phyloP scores from a whole-genome alignment of 2,888 invertebrate genomes.

The Petrolisthes manimaculis region DNA sequence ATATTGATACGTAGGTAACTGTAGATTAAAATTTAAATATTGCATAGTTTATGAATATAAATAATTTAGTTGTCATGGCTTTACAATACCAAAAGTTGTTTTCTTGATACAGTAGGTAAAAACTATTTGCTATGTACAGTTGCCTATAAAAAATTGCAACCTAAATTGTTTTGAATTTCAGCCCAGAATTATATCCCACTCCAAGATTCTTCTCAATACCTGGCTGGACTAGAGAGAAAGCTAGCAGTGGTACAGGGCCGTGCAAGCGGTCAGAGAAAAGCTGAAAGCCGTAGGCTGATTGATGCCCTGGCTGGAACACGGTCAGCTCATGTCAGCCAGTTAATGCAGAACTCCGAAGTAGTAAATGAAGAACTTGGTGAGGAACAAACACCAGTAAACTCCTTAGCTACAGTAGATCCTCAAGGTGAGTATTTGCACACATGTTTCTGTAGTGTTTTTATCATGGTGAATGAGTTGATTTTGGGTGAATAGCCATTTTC shows the following conservation, averaged over 20 bases:
- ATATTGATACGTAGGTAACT: too few species aligned
- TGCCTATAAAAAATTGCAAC: not conserved
- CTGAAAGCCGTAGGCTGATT: constrained; percentile 50
- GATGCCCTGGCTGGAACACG: constrained; percentile 45
- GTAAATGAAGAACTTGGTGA: not conserved
- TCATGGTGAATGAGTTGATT: not conserved
- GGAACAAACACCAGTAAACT: not conserved
- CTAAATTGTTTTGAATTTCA: not conserved
- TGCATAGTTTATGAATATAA: too few species aligned
- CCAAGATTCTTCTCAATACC: constrained; percentile 54
- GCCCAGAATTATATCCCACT: constrained; percentile 46
- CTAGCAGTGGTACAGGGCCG: constrained; percentile 54
- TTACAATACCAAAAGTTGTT: too few species aligned
- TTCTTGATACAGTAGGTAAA: too few species aligned
- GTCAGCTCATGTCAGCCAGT: constrained; percentile 32
- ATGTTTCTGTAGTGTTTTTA: not conserved
- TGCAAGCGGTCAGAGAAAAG: constrained; percentile 36
- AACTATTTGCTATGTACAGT: too few species aligned
- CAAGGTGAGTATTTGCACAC: constrained; percentile 24
- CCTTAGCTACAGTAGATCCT: constrained; percentile 42
- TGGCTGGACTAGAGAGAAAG: constrained; percentile 54
- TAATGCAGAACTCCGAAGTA: constrained; percentile 24
- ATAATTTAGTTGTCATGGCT: too few species aligned
- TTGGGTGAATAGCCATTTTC: too few species aligned
- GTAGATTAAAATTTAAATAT: too few species aligned